Percentiles rank a stretch among this genome's conserved stretches.
These are phyloP conservation scores for Tenthredo livida DNA, from an alignment of 2,888 invertebrate species.

Conservation along the genomic window DNA sequence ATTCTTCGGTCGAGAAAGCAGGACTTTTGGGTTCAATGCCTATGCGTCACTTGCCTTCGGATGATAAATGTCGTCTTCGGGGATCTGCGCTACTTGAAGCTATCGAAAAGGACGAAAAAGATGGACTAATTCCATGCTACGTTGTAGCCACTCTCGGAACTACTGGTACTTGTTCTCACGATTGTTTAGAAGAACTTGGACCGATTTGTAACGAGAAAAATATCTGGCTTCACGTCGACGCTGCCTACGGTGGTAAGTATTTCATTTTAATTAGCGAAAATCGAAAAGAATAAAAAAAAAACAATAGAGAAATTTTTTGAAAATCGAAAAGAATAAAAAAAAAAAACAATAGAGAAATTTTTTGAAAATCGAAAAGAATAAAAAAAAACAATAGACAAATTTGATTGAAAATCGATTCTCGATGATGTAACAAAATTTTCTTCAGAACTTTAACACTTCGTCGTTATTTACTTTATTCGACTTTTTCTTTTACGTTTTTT, in stretches of 20 bases:
- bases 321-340: not conserved
- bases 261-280: not conserved
- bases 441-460: not conserved
- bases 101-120: slow-evolving; percentile 86
- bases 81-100: slow-evolving; percentile 85
- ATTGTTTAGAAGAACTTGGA: slow-evolving; percentile 91
- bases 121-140: slow-evolving; percentile 93
- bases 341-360: not conserved
- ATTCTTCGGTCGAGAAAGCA: slow-evolving; percentile 94
- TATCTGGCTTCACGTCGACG: slow-evolving; percentile 97
- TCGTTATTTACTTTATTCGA: too few species aligned
- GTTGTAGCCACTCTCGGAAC: slow-evolving; percentile 93
- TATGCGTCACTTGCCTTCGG: slow-evolving; percentile 86
- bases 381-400: not conserved
- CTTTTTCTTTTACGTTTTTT: too few species aligned
- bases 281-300: not conserved
- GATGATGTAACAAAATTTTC: too few species aligned
- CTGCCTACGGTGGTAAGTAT: slow-evolving; percentile 90
- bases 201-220: slow-evolving; percentile 87
- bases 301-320: too few species aligned
- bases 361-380: not conserved
- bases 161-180: slow-evolving; percentile 94
- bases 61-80: slow-evolving; percentile 84
- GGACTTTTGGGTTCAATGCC: slow-evolving; percentile 89
- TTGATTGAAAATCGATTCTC: not conserved